Conservation (phyloP, 2,888 invertebrate species). For the Hoplodrina ambigua region DNA sequence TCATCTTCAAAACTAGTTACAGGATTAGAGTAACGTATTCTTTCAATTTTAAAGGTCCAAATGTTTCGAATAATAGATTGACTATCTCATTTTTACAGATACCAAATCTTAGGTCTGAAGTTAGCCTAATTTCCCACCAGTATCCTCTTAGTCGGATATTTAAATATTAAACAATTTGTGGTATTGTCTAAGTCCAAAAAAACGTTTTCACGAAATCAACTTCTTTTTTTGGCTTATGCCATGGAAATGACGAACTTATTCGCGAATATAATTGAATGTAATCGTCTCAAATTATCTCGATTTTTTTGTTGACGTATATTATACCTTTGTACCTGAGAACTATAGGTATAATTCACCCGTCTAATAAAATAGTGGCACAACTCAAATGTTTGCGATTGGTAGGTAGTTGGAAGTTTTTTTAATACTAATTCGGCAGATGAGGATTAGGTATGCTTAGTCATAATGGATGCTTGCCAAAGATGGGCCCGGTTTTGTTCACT, state of each 20-base stretch:
- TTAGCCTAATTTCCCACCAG: not conserved
- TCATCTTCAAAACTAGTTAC: no score
- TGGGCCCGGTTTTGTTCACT: not conserved
- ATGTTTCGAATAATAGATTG: not conserved
- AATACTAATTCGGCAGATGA: slow-evolving; percentile 1
- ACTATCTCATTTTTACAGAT: not conserved
- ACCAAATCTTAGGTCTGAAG: not conserved
- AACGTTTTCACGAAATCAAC: slow-evolving; percentile 20
- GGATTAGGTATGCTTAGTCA: slow-evolving; percentile 19
- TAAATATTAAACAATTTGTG: slow-evolving; percentile 10
- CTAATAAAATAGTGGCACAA: slow-evolving; percentile 25
- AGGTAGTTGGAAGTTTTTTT: slow-evolving; percentile 11
- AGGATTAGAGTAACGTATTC: no score
- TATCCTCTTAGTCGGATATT: not conserved
- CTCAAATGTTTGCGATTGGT: slow-evolving; percentile 15
- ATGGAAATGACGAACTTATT: slow-evolving; percentile 38
- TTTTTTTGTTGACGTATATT: slow-evolving; percentile 44
- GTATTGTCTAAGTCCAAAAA: slow-evolving; percentile 32
- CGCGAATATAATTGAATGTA: slow-evolving; percentile 48
- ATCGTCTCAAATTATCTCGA: slow-evolving; percentile 44
- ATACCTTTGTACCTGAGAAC: slow-evolving; percentile 37
- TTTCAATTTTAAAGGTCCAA: not conserved
- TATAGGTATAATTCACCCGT: slow-evolving; percentile 37
- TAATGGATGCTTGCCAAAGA: slow-evolving; percentile 1
- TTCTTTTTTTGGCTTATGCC: slow-evolving; percentile 32